Evolutionary conservation across 2,113 vertebrate species (phyloP).

Genomic region (Lates calcarifer): DNA sequence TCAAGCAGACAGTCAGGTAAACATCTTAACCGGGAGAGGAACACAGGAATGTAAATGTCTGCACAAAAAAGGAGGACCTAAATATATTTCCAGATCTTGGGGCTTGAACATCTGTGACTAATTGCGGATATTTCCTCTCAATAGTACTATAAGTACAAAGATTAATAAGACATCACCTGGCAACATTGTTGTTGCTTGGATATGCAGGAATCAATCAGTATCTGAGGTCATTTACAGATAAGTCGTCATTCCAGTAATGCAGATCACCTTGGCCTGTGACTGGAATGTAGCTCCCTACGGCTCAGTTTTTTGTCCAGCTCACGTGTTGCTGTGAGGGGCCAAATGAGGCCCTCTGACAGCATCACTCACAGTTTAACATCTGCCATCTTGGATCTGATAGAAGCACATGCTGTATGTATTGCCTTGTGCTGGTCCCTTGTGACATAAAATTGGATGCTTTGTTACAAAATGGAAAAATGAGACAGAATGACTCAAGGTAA

Average conservation of each 20-base stretch:
- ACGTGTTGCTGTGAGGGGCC: conserved; percentile 5
- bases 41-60: conserved; percentile 5
- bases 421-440: conserved; percentile 12
- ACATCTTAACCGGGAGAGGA: conserved; percentile 2
- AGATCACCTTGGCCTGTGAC: neutral
- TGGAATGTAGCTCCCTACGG: neutral
- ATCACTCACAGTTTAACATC: conserved; percentile 45
- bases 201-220: conserved; percentile 23
- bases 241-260: neutral
- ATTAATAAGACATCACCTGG: conserved; percentile 8
- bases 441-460: conserved; percentile 15
- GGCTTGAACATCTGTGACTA: conserved; percentile 3
- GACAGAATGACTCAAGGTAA: neutral
- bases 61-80: neutral
- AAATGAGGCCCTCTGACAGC: conserved; percentile 33
- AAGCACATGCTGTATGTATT: conserved; percentile 10
- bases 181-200: neutral
- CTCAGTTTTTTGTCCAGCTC: conserved; percentile 1
- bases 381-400: conserved; percentile 48
- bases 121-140: conserved; percentile 16
- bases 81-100: conserved; percentile 1
- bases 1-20: conserved; percentile 1
- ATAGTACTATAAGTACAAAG: neutral
- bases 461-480: conserved; percentile 15
- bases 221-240: conserved; percentile 10